phyloP scores from a whole-genome alignment of 2,797 vertebrate species.

The Naso thynnoides region DNA sequence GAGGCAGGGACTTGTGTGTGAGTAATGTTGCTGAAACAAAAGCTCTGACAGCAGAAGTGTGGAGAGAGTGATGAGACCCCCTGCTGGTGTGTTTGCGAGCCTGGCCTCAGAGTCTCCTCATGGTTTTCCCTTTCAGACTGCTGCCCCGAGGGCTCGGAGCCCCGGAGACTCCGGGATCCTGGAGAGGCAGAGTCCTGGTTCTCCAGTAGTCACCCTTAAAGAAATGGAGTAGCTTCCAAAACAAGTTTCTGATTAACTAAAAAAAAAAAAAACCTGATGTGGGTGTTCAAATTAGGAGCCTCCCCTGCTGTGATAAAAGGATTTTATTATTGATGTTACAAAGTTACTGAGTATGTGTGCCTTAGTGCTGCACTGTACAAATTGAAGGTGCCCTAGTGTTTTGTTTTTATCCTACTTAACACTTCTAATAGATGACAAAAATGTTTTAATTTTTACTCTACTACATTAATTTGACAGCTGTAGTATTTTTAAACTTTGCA shows the following conservation, averaged over 20 bases:
- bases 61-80: slow-evolving; percentile 97
- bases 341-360: not conserved
- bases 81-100: slow-evolving; percentile 85
- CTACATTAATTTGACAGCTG: not conserved
- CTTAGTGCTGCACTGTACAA: no score
- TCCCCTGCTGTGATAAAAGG: not conserved
- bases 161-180: slow-evolving; percentile 38
- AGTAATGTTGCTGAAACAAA: slow-evolving; percentile 94
- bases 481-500: no score
- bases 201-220: slow-evolving; percentile 3
- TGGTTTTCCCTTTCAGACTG: slow-evolving; percentile 64
- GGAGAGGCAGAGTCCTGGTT: slow-evolving; percentile 16
- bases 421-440: not conserved
- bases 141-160: slow-evolving; percentile 59
- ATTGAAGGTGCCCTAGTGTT: not conserved
- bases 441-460: not conserved
- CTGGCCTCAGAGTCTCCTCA: slow-evolving; percentile 74
- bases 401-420: not conserved
- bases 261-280: no score
- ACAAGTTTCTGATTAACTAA: not conserved
- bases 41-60: slow-evolving; percentile 98
- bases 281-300: not conserved
- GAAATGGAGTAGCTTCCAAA: slow-evolving; percentile 5
- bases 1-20: slow-evolving; percentile 89
- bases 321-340: no score